phyloP scores from a whole-genome alignment of 2,113 vertebrate species.

The Lophura nycthemera region DNA sequence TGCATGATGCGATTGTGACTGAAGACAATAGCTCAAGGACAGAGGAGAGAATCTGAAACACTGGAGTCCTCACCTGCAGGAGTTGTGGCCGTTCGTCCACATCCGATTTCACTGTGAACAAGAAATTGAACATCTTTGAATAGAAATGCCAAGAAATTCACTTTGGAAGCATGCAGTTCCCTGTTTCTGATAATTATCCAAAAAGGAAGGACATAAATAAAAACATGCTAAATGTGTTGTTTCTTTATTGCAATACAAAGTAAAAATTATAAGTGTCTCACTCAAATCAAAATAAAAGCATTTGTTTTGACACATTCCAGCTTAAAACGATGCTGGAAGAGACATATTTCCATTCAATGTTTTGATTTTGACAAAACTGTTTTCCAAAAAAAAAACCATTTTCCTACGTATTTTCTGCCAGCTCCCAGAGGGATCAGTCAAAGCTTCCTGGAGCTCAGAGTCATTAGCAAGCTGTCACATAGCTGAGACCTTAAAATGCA shows the following conservation, averaged over 20 bases:
- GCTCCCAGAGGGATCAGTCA: constrained; percentile 49
- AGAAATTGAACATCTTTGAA: neutral
- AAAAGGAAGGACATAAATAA: constrained; percentile 29
- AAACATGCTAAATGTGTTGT: neutral
- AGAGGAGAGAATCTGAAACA: neutral
- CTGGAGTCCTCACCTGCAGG: neutral
- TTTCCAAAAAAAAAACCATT: neutral
- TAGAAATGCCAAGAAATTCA: neutral
- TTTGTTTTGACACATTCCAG: constrained; percentile 62
- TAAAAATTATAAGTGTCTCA: constrained; percentile 17
- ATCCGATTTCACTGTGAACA: neutral
- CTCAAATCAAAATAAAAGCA: constrained; percentile 40
- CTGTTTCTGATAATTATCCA: constrained; percentile 24
- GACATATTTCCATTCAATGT: constrained; percentile 54
- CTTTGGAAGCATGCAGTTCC: neutral
- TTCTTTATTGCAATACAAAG: constrained; percentile 8
- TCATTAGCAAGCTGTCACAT: constrained; percentile 65
- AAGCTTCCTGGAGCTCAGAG: constrained; percentile 41
- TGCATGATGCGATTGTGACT: neutral
- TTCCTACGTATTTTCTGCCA: constrained; percentile 45
- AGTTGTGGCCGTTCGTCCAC: neutral
- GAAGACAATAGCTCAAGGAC: neutral
- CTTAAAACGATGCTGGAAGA: constrained; percentile 28
- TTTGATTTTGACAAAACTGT: constrained; percentile 57
- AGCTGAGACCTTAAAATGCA: constrained; percentile 38